phyloP scores from a whole-genome alignment of 1,140 invertebrate genomes.

The Myzus persicae region DNA sequence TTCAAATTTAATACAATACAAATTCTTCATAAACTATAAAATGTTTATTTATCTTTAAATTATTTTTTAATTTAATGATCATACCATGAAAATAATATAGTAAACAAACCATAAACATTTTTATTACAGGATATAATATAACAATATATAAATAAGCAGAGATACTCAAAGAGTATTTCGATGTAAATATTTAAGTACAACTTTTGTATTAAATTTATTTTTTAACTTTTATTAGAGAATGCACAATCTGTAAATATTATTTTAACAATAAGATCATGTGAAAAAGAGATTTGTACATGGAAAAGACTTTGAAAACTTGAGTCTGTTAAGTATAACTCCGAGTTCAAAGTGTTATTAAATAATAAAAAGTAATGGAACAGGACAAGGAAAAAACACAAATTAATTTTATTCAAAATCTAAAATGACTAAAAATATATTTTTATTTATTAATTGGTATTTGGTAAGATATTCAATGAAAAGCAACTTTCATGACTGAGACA shows the following conservation, averaged over 20 bases:
- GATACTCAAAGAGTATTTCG: background rate
- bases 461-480: background rate
- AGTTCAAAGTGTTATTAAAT: background rate
- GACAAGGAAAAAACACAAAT: background rate
- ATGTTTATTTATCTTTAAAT: background rate
- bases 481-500: background rate
- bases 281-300: background rate
- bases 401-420: too few relatives aligned
- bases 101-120: conserved; percentile 3
- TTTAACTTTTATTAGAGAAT: background rate
- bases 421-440: too few relatives aligned
- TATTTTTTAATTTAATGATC: background rate
- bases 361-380: background rate
- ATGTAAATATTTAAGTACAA: too few relatives aligned
- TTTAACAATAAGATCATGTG: background rate
- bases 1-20: conserved; percentile 1
- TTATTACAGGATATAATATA: background rate
- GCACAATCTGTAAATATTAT: background rate
- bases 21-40: background rate
- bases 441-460: background rate
- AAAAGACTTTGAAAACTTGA: background rate
- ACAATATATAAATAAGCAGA: background rate
- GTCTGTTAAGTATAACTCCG: background rate
- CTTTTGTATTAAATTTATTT: background rate
- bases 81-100: background rate